Conservation (phyloP, 2,797 vertebrate species). For the Parotocinclus haroldoi region DNA sequence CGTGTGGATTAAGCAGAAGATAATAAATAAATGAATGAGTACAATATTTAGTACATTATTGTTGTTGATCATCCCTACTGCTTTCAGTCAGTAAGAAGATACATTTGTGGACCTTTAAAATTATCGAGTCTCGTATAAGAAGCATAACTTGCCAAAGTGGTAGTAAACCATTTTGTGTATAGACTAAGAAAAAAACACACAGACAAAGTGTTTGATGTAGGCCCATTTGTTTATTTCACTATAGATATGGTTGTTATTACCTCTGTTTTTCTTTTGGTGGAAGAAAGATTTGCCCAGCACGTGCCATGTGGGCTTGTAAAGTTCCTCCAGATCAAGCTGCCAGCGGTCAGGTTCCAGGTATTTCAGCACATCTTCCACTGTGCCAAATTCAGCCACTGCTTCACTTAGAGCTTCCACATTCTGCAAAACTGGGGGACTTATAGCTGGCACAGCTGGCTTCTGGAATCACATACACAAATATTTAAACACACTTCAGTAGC, state of each 20-base stretch:
- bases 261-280: slow-evolving; percentile 88
- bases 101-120: too few species aligned
- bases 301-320: slow-evolving; percentile 92
- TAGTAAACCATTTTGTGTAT: too few species aligned
- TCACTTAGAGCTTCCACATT: slow-evolving; percentile 83
- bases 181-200: too few species aligned
- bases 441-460: slow-evolving; percentile 69
- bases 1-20: too few species aligned
- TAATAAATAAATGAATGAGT: too few species aligned
- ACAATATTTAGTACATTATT: too few species aligned
- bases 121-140: too few species aligned
- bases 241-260: slow-evolving; percentile 58
- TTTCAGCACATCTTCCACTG: slow-evolving; percentile 93
- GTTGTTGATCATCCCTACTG: too few species aligned
- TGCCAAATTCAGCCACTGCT: slow-evolving; percentile 79
- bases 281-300: slow-evolving; percentile 91
- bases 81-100: too few species aligned
- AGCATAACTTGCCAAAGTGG: too few species aligned
- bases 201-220: too few species aligned
- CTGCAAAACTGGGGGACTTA: slow-evolving; percentile 70
- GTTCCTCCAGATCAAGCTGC: slow-evolving; percentile 92
- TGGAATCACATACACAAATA: slow-evolving; percentile 41
- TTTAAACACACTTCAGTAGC: not conserved
- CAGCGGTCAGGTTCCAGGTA: slow-evolving; percentile 94
- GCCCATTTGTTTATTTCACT: too few species aligned